Conservation (phyloP, 92 coral and sea anemone genomes). For the Epizoanthus stellaris region DNA sequence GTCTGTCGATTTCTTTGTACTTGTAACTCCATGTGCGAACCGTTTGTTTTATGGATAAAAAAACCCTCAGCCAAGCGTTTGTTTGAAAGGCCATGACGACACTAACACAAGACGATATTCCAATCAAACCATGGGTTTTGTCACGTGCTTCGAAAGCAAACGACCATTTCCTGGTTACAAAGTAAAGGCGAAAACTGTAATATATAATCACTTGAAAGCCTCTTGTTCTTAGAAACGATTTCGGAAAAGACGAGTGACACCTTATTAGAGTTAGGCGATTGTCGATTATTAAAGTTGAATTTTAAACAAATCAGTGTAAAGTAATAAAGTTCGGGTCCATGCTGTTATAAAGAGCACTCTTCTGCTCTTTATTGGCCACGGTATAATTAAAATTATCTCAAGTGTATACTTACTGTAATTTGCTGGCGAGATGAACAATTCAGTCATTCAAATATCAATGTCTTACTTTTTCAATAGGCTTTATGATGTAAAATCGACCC, state of each 20-base stretch:
- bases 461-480: constrained; percentile 23
- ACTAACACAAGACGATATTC: constrained; percentile 13
- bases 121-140: constrained; percentile 25
- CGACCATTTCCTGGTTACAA: constrained; percentile 42
- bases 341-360: constrained; percentile 30
- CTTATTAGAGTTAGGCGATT: constrained; percentile 38
- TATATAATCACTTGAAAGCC: constrained; percentile 40
- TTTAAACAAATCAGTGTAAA: constrained; percentile 42
- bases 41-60: constrained; percentile 2
- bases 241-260: constrained; percentile 32
- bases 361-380: constrained; percentile 31
- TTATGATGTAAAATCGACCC: constrained; percentile 40
- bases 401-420: constrained; percentile 48
- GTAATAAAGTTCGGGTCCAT: constrained; percentile 22
- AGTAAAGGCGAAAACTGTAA: constrained; percentile 11
- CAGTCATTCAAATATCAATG: constrained; percentile 22
- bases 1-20: not conserved
- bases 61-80: not conserved
- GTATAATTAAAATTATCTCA: constrained; percentile 41
- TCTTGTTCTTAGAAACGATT: constrained; percentile 35
- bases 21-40: constrained; percentile 8
- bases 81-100: not conserved
- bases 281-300: constrained; percentile 41
- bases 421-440: constrained; percentile 37
- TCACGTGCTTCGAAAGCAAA: constrained; percentile 29